These are phyloP conservation scores for Brienomyrus brachyistius DNA, from an alignment of 2,113 vertebrate species.

Conservation along the genomic window DNA sequence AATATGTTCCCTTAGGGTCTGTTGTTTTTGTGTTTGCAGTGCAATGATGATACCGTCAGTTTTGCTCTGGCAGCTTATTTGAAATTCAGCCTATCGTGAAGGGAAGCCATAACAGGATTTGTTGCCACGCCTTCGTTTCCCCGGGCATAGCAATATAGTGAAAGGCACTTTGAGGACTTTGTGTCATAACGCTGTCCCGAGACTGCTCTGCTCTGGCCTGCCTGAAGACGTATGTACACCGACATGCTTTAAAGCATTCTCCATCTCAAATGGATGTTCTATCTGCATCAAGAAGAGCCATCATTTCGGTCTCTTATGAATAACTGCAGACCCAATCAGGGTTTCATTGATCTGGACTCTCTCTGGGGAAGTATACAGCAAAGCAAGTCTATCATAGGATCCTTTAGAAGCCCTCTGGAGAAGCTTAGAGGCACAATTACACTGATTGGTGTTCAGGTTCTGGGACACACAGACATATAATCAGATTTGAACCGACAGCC, in stretches of 20 bases:
- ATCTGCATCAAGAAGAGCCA: not conserved
- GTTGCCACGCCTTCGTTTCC: not conserved
- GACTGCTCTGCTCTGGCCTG: not conserved
- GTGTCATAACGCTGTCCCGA: not conserved
- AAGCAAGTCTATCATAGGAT: not conserved
- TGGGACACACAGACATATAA: not conserved
- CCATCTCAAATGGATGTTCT: too few relatives aligned
- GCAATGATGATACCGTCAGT: not conserved
- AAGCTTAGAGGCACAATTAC: not conserved
- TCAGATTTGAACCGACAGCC: conserved; percentile 6
- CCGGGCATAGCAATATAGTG: not conserved
- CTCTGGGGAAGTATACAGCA: not conserved
- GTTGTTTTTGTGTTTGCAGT: conserved; percentile 17
- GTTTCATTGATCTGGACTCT: not conserved
- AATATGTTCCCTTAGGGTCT: conserved; percentile 13
- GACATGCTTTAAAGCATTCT: not conserved
- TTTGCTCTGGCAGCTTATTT: conserved; percentile 11
- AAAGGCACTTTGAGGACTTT: not conserved
- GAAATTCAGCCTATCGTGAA: conserved; percentile 11
- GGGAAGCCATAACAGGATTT: not conserved
- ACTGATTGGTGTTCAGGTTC: not conserved
- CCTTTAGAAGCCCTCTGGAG: not conserved
- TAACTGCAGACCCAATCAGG: not conserved
- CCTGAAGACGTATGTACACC: not conserved
- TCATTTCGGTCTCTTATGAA: not conserved